Base-by-base conservation (phyloP, 2,797 vertebrate species). In the Chelon labrosus region DNA sequence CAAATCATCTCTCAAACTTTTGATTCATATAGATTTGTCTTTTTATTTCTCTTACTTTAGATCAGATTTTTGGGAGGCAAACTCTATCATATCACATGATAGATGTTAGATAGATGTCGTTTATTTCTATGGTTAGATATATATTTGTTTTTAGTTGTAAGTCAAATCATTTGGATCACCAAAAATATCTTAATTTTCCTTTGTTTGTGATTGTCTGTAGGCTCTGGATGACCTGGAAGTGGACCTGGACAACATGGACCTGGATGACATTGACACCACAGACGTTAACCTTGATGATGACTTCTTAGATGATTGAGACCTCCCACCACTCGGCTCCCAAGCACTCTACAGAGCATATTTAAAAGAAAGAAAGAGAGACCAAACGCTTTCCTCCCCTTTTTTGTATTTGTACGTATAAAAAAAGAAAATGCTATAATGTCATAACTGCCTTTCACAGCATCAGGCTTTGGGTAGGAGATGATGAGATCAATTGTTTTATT, bases 281-380 rank as follows among this genome's bases (percentile, higher is more conserved):
- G 98, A 98, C 70, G 95, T 99, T 83, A 98, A 99, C 87, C 93
- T 99, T 14, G 98, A 99, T 79, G 98, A 99, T 71, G 98, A 99
- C 69, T 98, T 99, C 89, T 90, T 96, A 77, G 97, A 98, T 68
- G 96, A 99, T 63, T 99, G 87, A 97, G 76, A 77, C 31, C 31
- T 25, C n/a, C 17, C 41, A 55, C 57, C 70, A 46, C 60, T 72
- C 39, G 60, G 42, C 49, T 79, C 58, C 57, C 39, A 73, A 66
- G 47, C 65, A 55, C 69, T 59, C 75, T 44, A 71, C 54, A 56
- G 67, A 86, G 75, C 77, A 91, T 92, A 93, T 91, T 94, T 93
- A 94, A 88, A 83, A 72, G 74, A 66, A 61, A 84, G n/a, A 87
- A 59, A 86, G 85, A 86, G 85, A 89, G 88, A 96, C 93, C 93